Evolutionary conservation across 2,797 vertebrate genomes (phyloP).

Genomic region (Gymnopithys bicolor): DNA sequence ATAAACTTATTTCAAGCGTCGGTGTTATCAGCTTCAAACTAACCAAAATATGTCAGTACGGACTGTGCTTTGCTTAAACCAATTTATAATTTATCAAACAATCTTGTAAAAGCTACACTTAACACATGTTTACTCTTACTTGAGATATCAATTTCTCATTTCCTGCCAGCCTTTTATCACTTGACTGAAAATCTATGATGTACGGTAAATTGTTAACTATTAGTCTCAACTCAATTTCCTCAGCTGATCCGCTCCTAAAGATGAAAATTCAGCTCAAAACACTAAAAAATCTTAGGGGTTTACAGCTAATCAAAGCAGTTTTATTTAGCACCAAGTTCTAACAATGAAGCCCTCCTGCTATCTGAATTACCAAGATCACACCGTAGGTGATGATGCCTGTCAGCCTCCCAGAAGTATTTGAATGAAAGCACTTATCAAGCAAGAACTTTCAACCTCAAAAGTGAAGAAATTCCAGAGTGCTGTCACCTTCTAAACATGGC

Average conservation of each 20-base stretch:
- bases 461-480: not conserved
- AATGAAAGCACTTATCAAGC: not conserved
- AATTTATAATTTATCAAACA: conserved; percentile 64
- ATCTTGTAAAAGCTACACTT: conserved; percentile 54
- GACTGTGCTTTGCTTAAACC: conserved; percentile 1
- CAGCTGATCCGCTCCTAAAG: conserved; percentile 48
- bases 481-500: not conserved
- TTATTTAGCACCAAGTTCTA: conserved; percentile 25
- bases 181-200: conserved; percentile 60
- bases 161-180: conserved; percentile 64
- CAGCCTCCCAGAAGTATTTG: not conserved
- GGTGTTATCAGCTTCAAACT: conserved; percentile 1
- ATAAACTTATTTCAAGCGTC: not conserved
- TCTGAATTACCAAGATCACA: not conserved
- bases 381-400: not conserved
- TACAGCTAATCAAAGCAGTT: conserved; percentile 45
- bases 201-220: conserved; percentile 67
- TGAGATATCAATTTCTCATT: conserved; percentile 62
- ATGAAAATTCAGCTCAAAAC: conserved; percentile 43
- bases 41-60: not conserved
- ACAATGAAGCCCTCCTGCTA: conserved; percentile 29
- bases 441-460: not conserved
- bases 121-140: conserved; percentile 47
- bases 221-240: conserved; percentile 61
- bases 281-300: conserved; percentile 3